phyloP scores from a whole-genome alignment of 2,113 vertebrate genomes.

The Crotalus viridis region DNA sequence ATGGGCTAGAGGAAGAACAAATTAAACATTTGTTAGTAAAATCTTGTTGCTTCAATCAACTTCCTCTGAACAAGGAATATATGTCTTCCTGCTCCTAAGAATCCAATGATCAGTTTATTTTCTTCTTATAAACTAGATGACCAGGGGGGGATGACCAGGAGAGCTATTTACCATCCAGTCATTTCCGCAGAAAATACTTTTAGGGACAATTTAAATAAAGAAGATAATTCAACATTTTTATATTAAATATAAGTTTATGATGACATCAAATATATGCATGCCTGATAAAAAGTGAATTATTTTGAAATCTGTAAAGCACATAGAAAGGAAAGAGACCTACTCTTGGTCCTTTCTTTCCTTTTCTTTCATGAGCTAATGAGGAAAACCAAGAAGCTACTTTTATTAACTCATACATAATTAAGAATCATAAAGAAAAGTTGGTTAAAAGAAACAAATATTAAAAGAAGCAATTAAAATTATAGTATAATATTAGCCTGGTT shows the following conservation, averaged over 20 bases:
- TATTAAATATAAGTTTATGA: background rate
- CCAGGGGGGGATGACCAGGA: background rate
- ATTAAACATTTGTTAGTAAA: background rate
- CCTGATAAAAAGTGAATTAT: background rate
- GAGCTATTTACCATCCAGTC: background rate
- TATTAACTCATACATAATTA: background rate
- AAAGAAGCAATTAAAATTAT: slow-evolving; percentile 53
- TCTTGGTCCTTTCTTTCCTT: background rate
- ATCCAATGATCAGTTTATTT: background rate
- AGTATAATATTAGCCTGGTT: slow-evolving; percentile 48
- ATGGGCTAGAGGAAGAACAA: background rate
- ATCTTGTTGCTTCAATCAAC: background rate
- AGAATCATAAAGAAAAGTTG: slow-evolving; percentile 49
- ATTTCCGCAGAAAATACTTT: background rate
- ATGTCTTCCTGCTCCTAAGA: background rate
- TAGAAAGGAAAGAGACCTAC: background rate
- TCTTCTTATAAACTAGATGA: background rate
- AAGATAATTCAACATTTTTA: background rate
- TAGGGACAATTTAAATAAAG: background rate
- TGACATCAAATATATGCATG: background rate
- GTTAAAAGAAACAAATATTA: slow-evolving; percentile 53
- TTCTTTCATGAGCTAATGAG: background rate
- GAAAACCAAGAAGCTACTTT: background rate
- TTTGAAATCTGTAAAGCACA: slow-evolving; percentile 13
- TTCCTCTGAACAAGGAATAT: background rate